Evolutionary conservation across 2,113 vertebrate genomes (phyloP).

Genomic region (Beaufortia kweichowensis): DNA sequence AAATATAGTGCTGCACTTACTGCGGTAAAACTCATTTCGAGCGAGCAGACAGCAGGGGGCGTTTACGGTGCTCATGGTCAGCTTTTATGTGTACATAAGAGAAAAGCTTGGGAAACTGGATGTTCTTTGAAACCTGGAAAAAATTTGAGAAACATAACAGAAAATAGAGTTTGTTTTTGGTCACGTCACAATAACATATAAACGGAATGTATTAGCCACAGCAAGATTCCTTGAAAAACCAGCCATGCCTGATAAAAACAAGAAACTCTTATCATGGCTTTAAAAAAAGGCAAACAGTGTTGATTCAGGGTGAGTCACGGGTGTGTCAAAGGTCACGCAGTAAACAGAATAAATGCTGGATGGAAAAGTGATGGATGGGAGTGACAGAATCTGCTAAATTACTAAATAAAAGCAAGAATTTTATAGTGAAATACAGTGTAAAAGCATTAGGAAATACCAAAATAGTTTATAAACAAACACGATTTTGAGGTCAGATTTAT

Average conservation of each 20-base stretch:
- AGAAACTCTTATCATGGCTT: slow-evolving; percentile 12
- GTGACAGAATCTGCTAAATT: no score
- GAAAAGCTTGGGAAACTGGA: slow-evolving; percentile 25
- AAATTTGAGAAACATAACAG: not conserved
- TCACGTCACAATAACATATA: no score
- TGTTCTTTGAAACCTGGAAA: slow-evolving; percentile 27
- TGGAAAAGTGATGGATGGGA: not conserved
- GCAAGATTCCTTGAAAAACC: not conserved
- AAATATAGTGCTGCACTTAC: slow-evolving; percentile 58
- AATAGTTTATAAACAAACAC: no score
- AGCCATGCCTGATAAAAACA: slow-evolving; percentile 31
- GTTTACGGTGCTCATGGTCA: slow-evolving; percentile 69
- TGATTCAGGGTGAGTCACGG: slow-evolving; percentile 13
- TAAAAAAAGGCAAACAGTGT: slow-evolving; percentile 30
- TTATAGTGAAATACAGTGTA: no score
- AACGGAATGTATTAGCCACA: not conserved
- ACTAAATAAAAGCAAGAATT: no score
- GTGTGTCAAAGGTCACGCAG: slow-evolving; percentile 37
- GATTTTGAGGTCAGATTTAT: no score
- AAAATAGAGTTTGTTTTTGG: no score
- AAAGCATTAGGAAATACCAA: no score
- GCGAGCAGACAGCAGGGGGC: slow-evolving; percentile 70
- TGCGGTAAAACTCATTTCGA: slow-evolving; percentile 68
- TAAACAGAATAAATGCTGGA: not conserved
- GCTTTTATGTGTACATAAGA: slow-evolving; percentile 4